These are phyloP conservation scores for Nomada lathburiana DNA, from an alignment of 2,888 invertebrate genomes.

Conservation along the genomic window DNA sequence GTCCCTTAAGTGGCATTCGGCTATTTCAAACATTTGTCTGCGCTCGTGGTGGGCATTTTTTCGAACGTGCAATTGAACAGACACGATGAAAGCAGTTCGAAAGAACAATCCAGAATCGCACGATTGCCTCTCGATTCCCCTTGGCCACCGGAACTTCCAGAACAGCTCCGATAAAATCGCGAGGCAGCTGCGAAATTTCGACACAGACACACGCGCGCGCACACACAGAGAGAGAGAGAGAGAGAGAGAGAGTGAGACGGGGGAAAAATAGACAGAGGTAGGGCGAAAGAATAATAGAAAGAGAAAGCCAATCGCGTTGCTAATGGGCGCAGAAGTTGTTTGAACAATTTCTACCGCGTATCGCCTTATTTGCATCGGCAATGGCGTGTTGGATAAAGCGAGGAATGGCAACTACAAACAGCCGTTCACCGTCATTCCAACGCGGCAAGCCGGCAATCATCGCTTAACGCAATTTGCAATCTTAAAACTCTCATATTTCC, in stretches of 20 bases:
- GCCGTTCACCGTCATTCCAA: conserved; percentile 54
- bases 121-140: conserved; percentile 23
- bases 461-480: conserved; percentile 63
- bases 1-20: background rate
- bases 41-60: conserved; percentile 1
- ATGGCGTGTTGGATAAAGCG: conserved; percentile 16
- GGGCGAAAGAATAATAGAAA: background rate
- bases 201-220: background rate
- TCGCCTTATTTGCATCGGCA: conserved; percentile 53
- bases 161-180: conserved; percentile 19
- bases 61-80: conserved; percentile 11
- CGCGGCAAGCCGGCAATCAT: conserved; percentile 52
- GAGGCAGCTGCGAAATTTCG: conserved; percentile 23
- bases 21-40: conserved; percentile 5
- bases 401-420: conserved; percentile 26
- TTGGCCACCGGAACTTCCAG: conserved; percentile 15
- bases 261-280: too few relatives aligned
- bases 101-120: background rate
- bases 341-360: conserved; percentile 45
- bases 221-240: too few relatives aligned
- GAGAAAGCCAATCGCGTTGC: conserved; percentile 18
- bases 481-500: conserved; percentile 60
- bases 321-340: conserved; percentile 38
- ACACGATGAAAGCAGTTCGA: conserved; percentile 2
- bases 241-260: too few relatives aligned